phyloP scores from a whole-genome alignment of 2,888 invertebrate genomes.

The Dicycla oo region DNA sequence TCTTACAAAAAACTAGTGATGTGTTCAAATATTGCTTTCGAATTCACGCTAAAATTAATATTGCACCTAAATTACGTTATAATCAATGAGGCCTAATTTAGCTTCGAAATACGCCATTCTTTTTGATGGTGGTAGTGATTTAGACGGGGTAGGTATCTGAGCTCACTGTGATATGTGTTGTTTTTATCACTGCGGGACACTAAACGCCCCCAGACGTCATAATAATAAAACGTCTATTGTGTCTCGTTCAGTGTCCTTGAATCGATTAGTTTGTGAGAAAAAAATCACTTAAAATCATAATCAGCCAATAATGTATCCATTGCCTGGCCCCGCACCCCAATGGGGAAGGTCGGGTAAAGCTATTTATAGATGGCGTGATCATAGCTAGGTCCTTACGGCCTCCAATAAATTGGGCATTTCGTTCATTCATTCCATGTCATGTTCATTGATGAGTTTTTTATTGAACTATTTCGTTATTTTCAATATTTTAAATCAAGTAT shows the following conservation, averaged over 20 bases:
- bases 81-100: constrained; percentile 52
- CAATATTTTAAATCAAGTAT: too few relatives aligned
- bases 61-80: constrained; percentile 79
- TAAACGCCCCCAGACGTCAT: too few relatives aligned
- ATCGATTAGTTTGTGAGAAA: not conserved
- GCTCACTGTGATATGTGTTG: not conserved
- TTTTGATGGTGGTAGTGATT: constrained; percentile 1
- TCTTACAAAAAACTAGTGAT: constrained; percentile 76
- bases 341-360: too few relatives aligned
- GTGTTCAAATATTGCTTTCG: constrained; percentile 85
- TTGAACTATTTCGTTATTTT: too few relatives aligned
- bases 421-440: too few relatives aligned
- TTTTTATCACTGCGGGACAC: not conserved
- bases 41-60: constrained; percentile 83
- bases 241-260: too few relatives aligned
- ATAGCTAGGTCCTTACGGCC: too few relatives aligned
- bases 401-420: too few relatives aligned
- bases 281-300: not conserved
- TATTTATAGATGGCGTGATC: too few relatives aligned
- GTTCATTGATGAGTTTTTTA: too few relatives aligned
- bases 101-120: constrained; percentile 23
- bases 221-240: too few relatives aligned
- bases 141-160: not conserved
- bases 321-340: too few relatives aligned
- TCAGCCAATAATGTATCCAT: not conserved